Evolutionary conservation across 2,888 invertebrate genomes (phyloP).

Genomic region (Prenolepis imparis): DNA sequence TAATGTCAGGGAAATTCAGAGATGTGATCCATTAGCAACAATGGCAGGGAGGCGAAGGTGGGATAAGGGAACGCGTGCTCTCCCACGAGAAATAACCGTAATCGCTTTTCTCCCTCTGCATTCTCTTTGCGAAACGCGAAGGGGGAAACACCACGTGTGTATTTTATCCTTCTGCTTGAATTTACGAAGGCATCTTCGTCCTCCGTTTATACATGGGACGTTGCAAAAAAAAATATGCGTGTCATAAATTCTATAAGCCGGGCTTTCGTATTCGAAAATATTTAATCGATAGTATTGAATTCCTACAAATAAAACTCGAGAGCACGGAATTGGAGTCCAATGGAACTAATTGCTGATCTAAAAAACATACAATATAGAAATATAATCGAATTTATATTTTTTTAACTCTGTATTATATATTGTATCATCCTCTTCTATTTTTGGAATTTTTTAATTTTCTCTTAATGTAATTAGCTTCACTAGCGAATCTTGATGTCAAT

Average conservation of each 20-base stretch:
- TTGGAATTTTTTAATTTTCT: neutral
- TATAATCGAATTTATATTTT: neutral
- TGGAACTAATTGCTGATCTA: neutral
- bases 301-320: neutral
- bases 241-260: slow-evolving; percentile 8
- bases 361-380: neutral
- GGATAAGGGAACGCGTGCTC: slow-evolving; percentile 63
- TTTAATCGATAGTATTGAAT: neutral
- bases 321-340: neutral
- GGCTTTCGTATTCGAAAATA: neutral
- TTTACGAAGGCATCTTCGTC: slow-evolving; percentile 18
- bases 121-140: slow-evolving; percentile 39
- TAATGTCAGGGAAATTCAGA: slow-evolving; percentile 82
- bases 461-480: too few relatives aligned
- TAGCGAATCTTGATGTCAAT: too few relatives aligned
- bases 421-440: neutral
- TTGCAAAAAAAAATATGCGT: slow-evolving; percentile 35
- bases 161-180: neutral
- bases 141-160: neutral
- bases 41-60: slow-evolving; percentile 67
- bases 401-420: neutral
- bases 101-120: slow-evolving; percentile 78
- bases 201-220: neutral
- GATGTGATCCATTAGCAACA: slow-evolving; percentile 82
- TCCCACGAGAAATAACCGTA: slow-evolving; percentile 83